Base-by-base conservation (phyloP, 2,888 invertebrate genomes). In the Panzeria rudis region DNA sequence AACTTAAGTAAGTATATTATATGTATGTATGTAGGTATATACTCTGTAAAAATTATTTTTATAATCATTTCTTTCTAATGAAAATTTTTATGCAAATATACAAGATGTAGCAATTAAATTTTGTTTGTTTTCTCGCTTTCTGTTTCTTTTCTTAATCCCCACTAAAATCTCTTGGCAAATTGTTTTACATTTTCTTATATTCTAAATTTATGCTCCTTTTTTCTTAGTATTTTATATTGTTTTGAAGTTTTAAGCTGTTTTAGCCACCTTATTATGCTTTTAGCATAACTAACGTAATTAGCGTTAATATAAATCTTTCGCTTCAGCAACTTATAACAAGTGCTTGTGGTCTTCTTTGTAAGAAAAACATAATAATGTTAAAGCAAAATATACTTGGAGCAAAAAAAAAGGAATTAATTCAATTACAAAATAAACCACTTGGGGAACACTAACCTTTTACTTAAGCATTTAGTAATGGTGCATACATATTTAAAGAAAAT, bases 221-320 rank as follows among this genome's bases (percentile, higher is more conserved):
- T 29, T 25, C 20, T 44, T 8, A 50, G 13, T 44, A 23, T 32
- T 50, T 81, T 61, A 23, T 38, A 75, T 73, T 73, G 68, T 78
- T 81, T 83, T 71, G 62, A 83, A 71, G 76, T 83, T 72, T 83
- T 77, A 77, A 83, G 82, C 64, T 76, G 56, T 83, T 82, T 82
- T 72, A 77, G 76, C 82, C 82, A 83, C 82, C 76, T 77, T 77
- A 77, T 78, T 73, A 82, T 85, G 81, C 78, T 85, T 75, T 78
- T 61, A 85, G 85, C 83, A 83, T 83, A 83, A 83, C 83, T 80
- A 84, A 77, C 66, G 80, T 83, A 83, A 81, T 78, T 79, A 83
- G 83, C 83, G 83, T 83, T 83, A 83, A 69, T 79, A 84, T 76
- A 77, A 80, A 84, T 80, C 44, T 50, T 82, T 41, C 68, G 72